These are phyloP conservation scores for Ylistrum balloti DNA, from an alignment of 1,140 invertebrate species.

Conservation along the genomic window DNA sequence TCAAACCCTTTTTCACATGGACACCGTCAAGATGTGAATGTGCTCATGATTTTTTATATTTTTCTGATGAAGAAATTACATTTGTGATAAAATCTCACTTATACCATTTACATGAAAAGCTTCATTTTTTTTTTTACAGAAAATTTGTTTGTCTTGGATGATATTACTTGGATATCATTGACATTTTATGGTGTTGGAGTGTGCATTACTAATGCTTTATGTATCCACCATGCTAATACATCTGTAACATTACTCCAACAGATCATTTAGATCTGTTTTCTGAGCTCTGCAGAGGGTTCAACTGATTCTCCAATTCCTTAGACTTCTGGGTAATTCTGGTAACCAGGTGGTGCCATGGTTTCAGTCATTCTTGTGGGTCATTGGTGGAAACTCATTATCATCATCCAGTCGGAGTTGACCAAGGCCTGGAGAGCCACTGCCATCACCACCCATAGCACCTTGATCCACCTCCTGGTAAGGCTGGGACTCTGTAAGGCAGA, in stretches of 20 bases:
- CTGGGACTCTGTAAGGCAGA: conserved; percentile 88
- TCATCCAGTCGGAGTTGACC: conserved; percentile 90
- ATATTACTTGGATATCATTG: too few relatives aligned
- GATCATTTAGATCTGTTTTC: background rate
- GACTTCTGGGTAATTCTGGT: conserved; percentile 39
- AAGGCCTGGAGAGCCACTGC: conserved; percentile 81
- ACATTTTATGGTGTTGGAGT: too few relatives aligned
- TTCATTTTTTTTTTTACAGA: background rate
- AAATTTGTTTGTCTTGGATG: too few relatives aligned
- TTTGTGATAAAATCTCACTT: background rate
- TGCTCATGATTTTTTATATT: background rate
- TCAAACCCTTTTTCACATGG: too few relatives aligned
- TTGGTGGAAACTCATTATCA: conserved; percentile 92
- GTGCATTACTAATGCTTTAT: too few relatives aligned
- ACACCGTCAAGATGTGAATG: background rate
- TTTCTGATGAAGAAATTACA: background rate
- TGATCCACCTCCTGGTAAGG: conserved; percentile 84
- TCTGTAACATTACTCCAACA: background rate
- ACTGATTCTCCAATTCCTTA: conserved; percentile 37
- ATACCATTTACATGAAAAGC: background rate
- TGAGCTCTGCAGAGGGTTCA: background rate
- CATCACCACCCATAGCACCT: conserved; percentile 70
- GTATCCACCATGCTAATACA: background rate
- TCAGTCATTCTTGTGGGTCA: conserved; percentile 88
- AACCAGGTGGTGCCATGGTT: background rate